phyloP scores from a whole-genome alignment of 2,113 vertebrate genomes.

The Paramormyrops kingsleyae region DNA sequence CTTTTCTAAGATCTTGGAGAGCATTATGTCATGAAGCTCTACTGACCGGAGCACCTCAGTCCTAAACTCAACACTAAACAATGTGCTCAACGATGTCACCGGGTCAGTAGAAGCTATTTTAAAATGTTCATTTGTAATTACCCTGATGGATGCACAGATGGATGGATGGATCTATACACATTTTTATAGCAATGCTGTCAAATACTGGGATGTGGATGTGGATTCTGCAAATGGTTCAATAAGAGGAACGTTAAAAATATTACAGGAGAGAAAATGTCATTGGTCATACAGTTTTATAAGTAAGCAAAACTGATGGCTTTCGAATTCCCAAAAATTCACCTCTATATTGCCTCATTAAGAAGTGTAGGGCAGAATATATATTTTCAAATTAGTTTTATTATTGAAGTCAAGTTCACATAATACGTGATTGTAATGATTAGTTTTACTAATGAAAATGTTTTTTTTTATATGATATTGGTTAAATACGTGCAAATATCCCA shows the following conservation, averaged over 20 bases:
- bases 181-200: neutral
- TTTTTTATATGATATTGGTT: neutral
- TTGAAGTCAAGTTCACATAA: neutral
- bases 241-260: neutral
- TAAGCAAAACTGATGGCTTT: neutral
- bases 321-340: neutral
- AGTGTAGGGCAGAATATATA: neutral
- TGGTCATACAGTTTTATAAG: neutral
- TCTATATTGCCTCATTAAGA: neutral
- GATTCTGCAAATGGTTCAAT: neutral
- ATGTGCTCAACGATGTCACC: neutral
- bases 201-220: neutral
- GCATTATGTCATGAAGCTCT: neutral
- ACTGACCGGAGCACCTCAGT: neutral
- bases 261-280: neutral
- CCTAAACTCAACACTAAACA: neutral
- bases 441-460: neutral
- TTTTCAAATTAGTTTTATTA: neutral
- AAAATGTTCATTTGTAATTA: neutral
- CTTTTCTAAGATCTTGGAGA: neutral
- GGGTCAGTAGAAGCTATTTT: neutral
- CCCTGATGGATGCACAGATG: neutral
- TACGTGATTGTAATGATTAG: neutral
- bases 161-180: neutral
- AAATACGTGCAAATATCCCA: neutral